A percentile compares a stretch with the other conserved stretches of the same genome.
Conservation (phyloP, 53 echinoderm and acorn worm species). For the Holothuria scabra region DNA sequence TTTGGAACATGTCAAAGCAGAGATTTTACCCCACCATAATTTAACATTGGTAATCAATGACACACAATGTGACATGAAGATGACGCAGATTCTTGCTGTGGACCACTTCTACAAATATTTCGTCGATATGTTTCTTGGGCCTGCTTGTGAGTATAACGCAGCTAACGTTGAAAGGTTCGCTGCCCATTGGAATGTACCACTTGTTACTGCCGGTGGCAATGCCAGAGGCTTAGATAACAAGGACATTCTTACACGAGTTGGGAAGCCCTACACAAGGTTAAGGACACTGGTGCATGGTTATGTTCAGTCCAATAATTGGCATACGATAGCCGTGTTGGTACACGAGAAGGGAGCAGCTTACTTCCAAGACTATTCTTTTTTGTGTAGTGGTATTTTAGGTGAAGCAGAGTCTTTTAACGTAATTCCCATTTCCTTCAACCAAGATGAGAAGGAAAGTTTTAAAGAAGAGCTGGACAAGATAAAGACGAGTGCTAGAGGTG, state of each 20-base stretch:
- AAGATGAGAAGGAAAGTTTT: background rate
- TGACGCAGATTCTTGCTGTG: slow-evolving; percentile 64
- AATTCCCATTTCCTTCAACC: background rate
- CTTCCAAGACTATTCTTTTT: slow-evolving; percentile 3
- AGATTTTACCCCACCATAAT: slow-evolving; percentile 41
- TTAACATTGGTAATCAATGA: slow-evolving; percentile 41
- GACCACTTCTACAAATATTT: slow-evolving; percentile 40
- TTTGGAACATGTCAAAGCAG: slow-evolving; percentile 42
- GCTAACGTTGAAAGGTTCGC: slow-evolving; percentile 62
- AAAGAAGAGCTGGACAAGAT: background rate
- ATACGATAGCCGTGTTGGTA: background rate
- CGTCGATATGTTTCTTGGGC: slow-evolving; percentile 76
- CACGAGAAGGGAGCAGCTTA: background rate
- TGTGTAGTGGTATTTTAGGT: background rate
- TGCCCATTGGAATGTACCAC: slow-evolving; percentile 72
- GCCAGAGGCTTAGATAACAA: slow-evolving; percentile 50
- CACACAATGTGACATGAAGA: slow-evolving; percentile 47
- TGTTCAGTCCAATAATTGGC: background rate
- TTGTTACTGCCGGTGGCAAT: slow-evolving; percentile 69
- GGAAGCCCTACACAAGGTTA: background rate
- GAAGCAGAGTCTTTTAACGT: background rate
- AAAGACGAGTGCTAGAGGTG: background rate
- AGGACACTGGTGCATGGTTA: background rate
- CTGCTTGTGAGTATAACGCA: slow-evolving; percentile 70
- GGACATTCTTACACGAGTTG: background rate